phyloP scores from a whole-genome alignment of 2,113 vertebrate species.

The Phainopepla nitens region DNA sequence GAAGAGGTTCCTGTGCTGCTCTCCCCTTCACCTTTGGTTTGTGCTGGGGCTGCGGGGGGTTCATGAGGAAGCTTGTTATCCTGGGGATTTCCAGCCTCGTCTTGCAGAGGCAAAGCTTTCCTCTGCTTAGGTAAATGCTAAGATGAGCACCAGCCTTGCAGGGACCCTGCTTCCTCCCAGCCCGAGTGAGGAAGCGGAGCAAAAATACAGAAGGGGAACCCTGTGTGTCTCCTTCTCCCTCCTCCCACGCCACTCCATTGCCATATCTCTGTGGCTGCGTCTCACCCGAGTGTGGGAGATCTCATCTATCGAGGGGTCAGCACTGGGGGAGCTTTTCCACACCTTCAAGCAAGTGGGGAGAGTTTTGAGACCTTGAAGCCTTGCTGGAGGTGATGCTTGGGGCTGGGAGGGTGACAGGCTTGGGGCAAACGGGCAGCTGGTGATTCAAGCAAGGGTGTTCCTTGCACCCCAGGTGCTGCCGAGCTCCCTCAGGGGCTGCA shows the following conservation, averaged over 20 bases:
- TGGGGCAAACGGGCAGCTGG: not conserved
- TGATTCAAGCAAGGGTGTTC: accelerated
- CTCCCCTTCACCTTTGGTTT: not conserved
- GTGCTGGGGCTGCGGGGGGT: not conserved
- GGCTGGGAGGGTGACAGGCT: not conserved
- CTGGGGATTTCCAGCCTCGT: not conserved
- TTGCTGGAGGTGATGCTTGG: not conserved
- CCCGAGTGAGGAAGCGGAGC: accelerated
- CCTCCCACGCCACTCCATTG: not conserved
- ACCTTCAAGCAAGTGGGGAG: accelerated
- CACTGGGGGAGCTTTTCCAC: not conserved
- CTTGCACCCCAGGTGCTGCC: not conserved
- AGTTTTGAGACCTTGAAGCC: not conserved
- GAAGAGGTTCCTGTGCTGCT: not conserved
- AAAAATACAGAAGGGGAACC: not conserved
- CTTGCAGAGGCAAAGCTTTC: not conserved
- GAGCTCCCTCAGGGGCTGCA: not conserved
- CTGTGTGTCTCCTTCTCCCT: not conserved
- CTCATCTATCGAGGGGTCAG: not conserved
- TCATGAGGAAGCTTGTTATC: not conserved
- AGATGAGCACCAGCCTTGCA: not conserved
- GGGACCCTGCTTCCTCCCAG: not conserved
- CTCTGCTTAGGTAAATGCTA: accelerated
- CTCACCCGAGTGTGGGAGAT: accelerated
- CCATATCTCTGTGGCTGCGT: not conserved